These are phyloP conservation scores for Onychorhynchus coronatus DNA, from an alignment of 2,113 vertebrate genomes.

Conservation along the genomic window DNA sequence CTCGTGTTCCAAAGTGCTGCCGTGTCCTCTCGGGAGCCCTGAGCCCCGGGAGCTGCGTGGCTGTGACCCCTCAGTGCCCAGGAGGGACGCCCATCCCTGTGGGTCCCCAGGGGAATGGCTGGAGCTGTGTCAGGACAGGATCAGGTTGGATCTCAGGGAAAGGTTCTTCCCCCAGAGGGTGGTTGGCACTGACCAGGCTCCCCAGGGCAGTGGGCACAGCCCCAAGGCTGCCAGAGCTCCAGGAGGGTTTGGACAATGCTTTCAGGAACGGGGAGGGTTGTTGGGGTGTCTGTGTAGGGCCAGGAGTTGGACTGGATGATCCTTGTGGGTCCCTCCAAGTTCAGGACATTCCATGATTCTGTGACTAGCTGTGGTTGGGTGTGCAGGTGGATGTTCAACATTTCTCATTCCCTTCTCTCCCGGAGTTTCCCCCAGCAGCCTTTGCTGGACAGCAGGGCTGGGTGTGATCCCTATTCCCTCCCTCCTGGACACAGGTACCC, in stretches of 20 bases:
- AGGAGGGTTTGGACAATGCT: not conserved
- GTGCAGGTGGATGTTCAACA: rapidly evolving
- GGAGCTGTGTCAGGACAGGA: not conserved
- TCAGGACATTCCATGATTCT: too few species aligned
- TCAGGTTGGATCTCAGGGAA: not conserved
- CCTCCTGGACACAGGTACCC: constrained; percentile 79
- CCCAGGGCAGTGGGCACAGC: not conserved
- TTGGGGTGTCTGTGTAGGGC: not conserved
- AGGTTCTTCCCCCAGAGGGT: not conserved
- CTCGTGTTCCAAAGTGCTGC: not conserved
- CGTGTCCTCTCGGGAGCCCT: rapidly evolving
- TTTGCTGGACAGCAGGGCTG: rapidly evolving
- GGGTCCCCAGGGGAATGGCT: not conserved
- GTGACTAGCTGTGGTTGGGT: not conserved
- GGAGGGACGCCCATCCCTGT: not conserved
- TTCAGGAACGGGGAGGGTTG: not conserved
- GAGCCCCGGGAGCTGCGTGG: rapidly evolving
- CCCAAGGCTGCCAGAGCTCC: not conserved
- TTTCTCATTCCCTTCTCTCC: rapidly evolving
- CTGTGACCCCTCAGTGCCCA: rapidly evolving
- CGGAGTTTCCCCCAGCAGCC: rapidly evolving
- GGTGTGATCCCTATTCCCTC: not conserved
- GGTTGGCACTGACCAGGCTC: not conserved
- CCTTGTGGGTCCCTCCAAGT: too few species aligned
- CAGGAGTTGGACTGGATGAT: not conserved